A percentile compares a stretch with the other conserved stretches of the same genome.
Conservation (phyloP, 2,888 invertebrate genomes). For the Andricus quercusramuli region DNA sequence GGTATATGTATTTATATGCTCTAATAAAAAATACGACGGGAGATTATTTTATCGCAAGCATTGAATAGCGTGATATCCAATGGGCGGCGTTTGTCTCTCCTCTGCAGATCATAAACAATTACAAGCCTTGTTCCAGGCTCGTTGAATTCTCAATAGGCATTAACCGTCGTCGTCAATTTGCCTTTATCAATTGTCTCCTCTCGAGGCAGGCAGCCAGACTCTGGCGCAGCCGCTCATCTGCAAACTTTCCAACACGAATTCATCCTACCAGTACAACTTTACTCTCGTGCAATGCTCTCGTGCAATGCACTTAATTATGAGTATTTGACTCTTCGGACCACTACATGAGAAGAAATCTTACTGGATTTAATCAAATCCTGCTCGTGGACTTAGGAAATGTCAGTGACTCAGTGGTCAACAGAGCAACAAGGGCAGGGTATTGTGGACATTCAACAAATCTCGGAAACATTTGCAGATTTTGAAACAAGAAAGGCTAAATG, state of each 20-base stretch:
- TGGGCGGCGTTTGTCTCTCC: constrained; percentile 32
- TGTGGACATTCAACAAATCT: background rate
- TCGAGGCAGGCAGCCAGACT: constrained; percentile 8
- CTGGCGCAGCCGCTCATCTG: constrained; percentile 26
- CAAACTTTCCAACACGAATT: constrained; percentile 37
- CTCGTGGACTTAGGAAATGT: constrained; percentile 28
- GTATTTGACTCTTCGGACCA: constrained; percentile 11
- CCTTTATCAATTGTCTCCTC: constrained; percentile 57
- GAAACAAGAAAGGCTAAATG: background rate
- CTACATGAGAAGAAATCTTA: constrained; percentile 25
- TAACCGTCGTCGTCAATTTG: constrained; percentile 57
- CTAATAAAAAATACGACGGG: background rate
- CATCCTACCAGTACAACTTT: background rate
- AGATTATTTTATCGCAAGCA: constrained; percentile 35
- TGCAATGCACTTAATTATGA: constrained; percentile 34
- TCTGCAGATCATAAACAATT: constrained; percentile 38
- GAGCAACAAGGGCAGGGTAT: constrained; percentile 20
- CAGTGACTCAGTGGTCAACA: constrained; percentile 32
- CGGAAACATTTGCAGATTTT: background rate
- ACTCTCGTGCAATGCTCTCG: constrained; percentile 39
- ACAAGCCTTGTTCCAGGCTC: constrained; percentile 40
- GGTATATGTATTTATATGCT: background rate
- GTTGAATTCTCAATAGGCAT: constrained; percentile 51
- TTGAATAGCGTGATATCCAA: constrained; percentile 37
- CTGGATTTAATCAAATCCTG: constrained; percentile 26